Base-by-base conservation (phyloP, 2,888 invertebrate genomes). In the Pantelozetes paolii region DNA sequence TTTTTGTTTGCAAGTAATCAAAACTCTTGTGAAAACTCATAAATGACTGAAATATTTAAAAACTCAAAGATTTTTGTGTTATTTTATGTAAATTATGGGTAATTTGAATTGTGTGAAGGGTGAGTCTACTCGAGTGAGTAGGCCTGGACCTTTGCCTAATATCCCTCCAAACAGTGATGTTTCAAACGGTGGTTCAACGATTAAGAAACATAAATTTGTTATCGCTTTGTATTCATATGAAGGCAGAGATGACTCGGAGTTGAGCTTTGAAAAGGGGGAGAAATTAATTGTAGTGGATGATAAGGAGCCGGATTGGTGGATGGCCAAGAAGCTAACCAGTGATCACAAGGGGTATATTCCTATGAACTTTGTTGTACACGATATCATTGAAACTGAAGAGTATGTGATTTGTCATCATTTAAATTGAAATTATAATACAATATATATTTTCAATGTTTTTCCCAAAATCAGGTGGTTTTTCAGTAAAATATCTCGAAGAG, bases 401-500 rank as follows among this genome's bases (percentile, higher is more conserved):
- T 67, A 67, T 20, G 23, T 64, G 1, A 30, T 28, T 57, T 57
- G n/a, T 32, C 28, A 3, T 6, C 26, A 64, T 59, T 54, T 62
- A 71, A 57, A 54, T 23, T 69, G 9, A 69, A 42, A 30, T 69
- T 69, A 36, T 42, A 20, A 23, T 42, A 23, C 8, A 13, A 15
- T 30, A 2, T 23, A 69, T 32, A n/a, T 1, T n/a, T 59, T 18
- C 18, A 30, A 5, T 8, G 2, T 8, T 28, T 28, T 57, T 8
- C 8, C 20, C 15, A 28, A 8, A 30, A 20, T 71, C 15, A 71
- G 72, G 23, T 98, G 98, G 98, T 98, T 93, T 85, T 95, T 97
- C 84, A 96, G 95, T 76, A 92, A 92, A 83, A 92, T 98, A 70
- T 91, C 94, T 67, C 87, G 98, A 79, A 95, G 95, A 82, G 95